Evolutionary conservation across 2,888 invertebrate species (phyloP), one percentile per base, ranked within the genome.

Genomic region (Andrena marginata): DNA sequence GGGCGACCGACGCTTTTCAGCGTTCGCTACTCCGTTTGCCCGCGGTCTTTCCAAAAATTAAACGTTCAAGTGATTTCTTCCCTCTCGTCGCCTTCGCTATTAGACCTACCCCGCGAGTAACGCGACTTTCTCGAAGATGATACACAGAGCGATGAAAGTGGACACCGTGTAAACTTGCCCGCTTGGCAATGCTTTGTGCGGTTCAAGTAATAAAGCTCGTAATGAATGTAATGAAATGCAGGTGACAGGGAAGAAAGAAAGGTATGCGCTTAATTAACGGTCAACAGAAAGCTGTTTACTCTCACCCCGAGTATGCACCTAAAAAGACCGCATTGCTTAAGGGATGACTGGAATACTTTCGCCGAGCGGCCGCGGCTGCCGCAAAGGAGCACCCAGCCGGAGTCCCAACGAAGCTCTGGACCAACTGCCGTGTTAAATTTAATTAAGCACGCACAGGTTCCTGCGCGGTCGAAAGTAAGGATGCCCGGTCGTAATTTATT

Each of bases 401-500:
- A 35, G 62, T 65, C 63, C 54, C 35, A 49, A 54, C 73, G 77
- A 73, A 63, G 64, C 56, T 63, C 59, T 26, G 70, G 54, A 64
- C 65, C 71, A 65, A 76, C 72, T 60, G 56, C 64, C 49, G 77
- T 65, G 80, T 69, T 74, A 85, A 83, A 81, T 87, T 87, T 73
- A 83, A 87, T 83, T 75, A 80, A 82, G 70, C 62, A 77, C 74
- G 78, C 74, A 71, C 67, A 59, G 49, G 51, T 72, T 65, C 13
- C n/a, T 20, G 54, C 20, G 20, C 49, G 64, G 16, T 42, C 77
- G 67, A 35, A 64, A 76, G 48, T 56, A 56, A 73, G 35, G 75
- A 68, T 64, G 72, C 49, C 65, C 62, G 54, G 63, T 74, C 71
- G 78, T 84, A 73, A 81, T 86, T 84, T 84, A 84, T 82, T 86